Conservation (phyloP, 2,113 vertebrate genomes). For the Fulica atra region DNA sequence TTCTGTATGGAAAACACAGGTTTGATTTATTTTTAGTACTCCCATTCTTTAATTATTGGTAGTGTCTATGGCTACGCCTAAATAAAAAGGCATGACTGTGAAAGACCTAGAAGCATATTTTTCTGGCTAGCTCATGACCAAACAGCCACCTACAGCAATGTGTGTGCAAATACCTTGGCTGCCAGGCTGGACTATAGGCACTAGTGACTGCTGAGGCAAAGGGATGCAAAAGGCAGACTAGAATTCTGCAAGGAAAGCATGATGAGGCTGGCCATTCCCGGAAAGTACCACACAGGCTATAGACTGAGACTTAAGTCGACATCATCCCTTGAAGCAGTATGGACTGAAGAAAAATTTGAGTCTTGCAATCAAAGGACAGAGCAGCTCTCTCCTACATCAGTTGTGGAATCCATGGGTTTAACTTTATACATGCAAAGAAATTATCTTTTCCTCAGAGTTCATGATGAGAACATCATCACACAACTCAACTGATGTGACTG, state of each 20-base stretch:
- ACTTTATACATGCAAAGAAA: not conserved
- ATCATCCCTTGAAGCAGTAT: accelerated
- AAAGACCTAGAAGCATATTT: not conserved
- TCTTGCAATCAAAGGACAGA: not conserved
- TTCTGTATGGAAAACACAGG: not conserved
- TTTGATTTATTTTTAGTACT: not conserved
- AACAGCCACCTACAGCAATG: accelerated
- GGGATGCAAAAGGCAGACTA: accelerated
- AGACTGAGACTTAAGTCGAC: not conserved
- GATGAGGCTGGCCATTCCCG: accelerated
- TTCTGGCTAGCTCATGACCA: not conserved
- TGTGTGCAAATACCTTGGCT: no score
- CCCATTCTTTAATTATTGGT: not conserved
- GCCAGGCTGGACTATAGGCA: not conserved
- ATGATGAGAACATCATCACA: no score
- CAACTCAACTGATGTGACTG: not conserved
- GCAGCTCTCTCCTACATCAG: accelerated
- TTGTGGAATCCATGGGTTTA: not conserved
- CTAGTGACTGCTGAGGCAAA: not conserved
- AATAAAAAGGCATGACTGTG: not conserved
- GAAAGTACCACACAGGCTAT: accelerated
- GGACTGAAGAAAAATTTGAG: not conserved
- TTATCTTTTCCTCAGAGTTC: accelerated
- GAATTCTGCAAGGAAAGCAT: not conserved
- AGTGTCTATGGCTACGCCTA: not conserved